Percentiles rank a stretch among this genome's conserved stretches.
Evolutionary conservation across 2,888 invertebrate genomes (phyloP).

Genomic region (Ferdinandea cuprea): DNA sequence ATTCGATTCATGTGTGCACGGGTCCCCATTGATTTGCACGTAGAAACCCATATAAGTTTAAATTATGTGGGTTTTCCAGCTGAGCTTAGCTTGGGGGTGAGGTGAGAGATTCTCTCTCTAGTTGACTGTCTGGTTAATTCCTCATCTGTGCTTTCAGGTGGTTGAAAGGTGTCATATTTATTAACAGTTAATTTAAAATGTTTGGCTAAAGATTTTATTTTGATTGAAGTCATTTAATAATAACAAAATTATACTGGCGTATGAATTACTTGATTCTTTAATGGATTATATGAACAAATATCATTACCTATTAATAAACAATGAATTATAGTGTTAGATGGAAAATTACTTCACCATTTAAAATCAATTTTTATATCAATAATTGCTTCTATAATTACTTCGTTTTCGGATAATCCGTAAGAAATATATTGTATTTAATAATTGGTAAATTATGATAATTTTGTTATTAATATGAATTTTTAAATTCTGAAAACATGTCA

Average conservation of each 20-base stretch:
- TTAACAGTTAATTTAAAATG: no score
- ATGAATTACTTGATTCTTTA: slow-evolving; percentile 54
- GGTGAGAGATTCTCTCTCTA: no score
- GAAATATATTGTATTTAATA: slow-evolving; percentile 25
- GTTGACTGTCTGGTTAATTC: no score
- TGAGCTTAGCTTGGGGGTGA: no score
- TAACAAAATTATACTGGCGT: slow-evolving; percentile 17
- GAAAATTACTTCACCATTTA: slow-evolving; percentile 31
- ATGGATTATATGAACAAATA: slow-evolving; percentile 57
- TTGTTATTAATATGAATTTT: slow-evolving; percentile 36
- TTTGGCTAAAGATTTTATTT: slow-evolving; percentile 10
- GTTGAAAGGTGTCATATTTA: no score
- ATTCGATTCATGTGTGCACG: no score
- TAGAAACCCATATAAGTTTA: no score
- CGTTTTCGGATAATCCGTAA: slow-evolving; percentile 74
- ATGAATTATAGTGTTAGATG: slow-evolving; percentile 36
- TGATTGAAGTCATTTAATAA: slow-evolving; percentile 20
- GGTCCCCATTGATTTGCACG: no score
- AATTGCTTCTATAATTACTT: slow-evolving; percentile 64
- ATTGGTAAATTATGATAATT: slow-evolving; percentile 29
- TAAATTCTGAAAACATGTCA: slow-evolving; percentile 43
- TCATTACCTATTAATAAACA: slow-evolving; percentile 59
- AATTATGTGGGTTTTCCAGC: no score
- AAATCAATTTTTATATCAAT: slow-evolving; percentile 57
- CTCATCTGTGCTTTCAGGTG: no score